Percentiles rank a stretch among this genome's conserved stretches.
Evolutionary conservation across 2,888 invertebrate genomes (phyloP).

Genomic region (Acanthoscelides obtectus): DNA sequence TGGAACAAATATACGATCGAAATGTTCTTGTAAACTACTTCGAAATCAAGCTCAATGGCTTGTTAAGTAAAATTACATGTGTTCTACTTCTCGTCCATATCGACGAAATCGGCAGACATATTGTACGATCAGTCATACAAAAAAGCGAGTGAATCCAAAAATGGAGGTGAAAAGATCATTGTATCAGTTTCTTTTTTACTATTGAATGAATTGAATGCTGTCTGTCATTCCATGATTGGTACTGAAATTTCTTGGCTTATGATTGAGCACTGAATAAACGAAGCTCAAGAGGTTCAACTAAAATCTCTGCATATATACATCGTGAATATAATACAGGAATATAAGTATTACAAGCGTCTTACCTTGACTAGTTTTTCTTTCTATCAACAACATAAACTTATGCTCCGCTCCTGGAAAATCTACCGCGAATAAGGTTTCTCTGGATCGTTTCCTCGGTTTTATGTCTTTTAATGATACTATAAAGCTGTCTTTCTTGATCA

Average conservation of each 20-base stretch:
- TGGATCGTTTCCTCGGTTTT: constrained; percentile 48
- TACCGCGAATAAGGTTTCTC: constrained; percentile 54
- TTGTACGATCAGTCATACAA: background rate
- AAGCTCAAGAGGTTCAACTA: no score
- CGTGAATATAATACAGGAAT: no score
- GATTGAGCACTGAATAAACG: no score
- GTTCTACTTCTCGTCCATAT: background rate
- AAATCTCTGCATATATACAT: no score
- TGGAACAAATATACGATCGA: background rate
- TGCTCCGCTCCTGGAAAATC: constrained; percentile 53
- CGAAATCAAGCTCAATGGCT: background rate
- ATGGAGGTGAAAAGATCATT: background rate
- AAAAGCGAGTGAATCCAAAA: background rate
- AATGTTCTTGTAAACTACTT: background rate
- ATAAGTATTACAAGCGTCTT: no score
- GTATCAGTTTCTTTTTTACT: background rate
- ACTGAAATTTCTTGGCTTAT: background rate
- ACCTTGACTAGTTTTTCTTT: constrained; percentile 54
- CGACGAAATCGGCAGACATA: background rate
- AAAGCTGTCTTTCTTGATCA: constrained; percentile 51
- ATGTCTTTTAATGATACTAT: constrained; percentile 52
- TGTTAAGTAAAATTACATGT: background rate
- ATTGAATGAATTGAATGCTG: background rate
- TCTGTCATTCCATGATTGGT: background rate
- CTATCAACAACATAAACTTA: constrained; percentile 53